phyloP scores from a whole-genome alignment of 2,888 invertebrate genomes.

The Coenonympha glycerion region DNA sequence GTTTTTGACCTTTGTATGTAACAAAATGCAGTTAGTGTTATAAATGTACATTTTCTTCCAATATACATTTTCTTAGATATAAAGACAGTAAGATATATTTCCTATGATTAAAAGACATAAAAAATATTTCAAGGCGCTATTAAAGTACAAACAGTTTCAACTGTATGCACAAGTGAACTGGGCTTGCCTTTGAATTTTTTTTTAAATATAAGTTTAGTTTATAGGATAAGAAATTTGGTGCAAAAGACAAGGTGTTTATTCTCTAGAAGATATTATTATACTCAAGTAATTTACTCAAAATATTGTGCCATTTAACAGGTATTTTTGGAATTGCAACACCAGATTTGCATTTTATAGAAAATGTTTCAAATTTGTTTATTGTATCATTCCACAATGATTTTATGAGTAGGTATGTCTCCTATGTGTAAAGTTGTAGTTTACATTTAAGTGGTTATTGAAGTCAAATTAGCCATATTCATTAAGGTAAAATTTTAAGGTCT shows the following conservation, averaged over 20 bases:
- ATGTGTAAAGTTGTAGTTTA: slow-evolving; percentile 11
- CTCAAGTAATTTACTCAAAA: slow-evolving; percentile 42
- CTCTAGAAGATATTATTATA: slow-evolving; percentile 37
- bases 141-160: slow-evolving; percentile 27
- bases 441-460: slow-evolving; percentile 31
- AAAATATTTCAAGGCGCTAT: slow-evolving; percentile 13
- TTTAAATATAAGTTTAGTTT: slow-evolving; percentile 21
- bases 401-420: slow-evolving; percentile 11
- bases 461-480: slow-evolving; percentile 44
- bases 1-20: background rate
- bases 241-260: slow-evolving; percentile 35
- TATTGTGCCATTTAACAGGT: slow-evolving; percentile 45
- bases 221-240: slow-evolving; percentile 42
- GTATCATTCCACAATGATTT: slow-evolving; percentile 21
- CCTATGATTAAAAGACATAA: slow-evolving; percentile 9
- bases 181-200: slow-evolving; percentile 20
- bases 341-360: slow-evolving; percentile 38
- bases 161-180: slow-evolving; percentile 20
- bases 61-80: slow-evolving; percentile 12
- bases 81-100: too few species aligned
- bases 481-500: slow-evolving; percentile 30
- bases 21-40: slow-evolving; percentile 4
- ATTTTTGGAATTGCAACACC: slow-evolving; percentile 30
- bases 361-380: slow-evolving; percentile 15
- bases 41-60: slow-evolving; percentile 5